Base-by-base conservation (phyloP, 2,797 vertebrate species). In the Thalassophryne amazonica region DNA sequence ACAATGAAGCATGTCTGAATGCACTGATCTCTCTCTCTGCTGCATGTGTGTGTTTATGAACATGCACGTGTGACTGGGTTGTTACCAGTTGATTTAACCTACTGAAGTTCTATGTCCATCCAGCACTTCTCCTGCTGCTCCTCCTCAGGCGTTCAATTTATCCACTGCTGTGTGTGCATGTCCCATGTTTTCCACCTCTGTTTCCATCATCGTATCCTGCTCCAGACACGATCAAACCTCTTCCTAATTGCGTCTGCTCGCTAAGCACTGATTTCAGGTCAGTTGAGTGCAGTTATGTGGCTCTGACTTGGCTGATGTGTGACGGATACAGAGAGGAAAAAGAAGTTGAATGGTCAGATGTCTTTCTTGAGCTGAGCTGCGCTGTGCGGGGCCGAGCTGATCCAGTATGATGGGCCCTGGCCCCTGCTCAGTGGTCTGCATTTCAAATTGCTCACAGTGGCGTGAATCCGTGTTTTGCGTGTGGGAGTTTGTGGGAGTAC, bases 11-110 rank as follows among this genome's bases (percentile, higher is more conserved):
- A 69, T 74, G 80, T 86, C 73, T 87, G 73, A 81, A 86, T 89
- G 88, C 87, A 90, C 88, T 82, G 82, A 89, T 80, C 54, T 84
- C 77, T 83, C 78, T 80, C 69, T 77, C 85, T 78, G n/a, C 64
- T 39, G 49, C 13, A 54, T 40, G 67, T 60, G 41, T 35, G 48
- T 35, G 52, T 35, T 68, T 49, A 56, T 54, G 66, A 62, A 27
- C 59, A 13, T 30, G 65, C 42, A 46, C 1, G 66, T 56, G 57
- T 52, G 79, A 62, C 73, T 73, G 28, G 77, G 70, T 81, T 66
- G 51, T 34, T 39, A 73, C 80, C 60, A 58, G 76, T 77, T 72
- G 52, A 51, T 61, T 75, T 51, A 77, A 76, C 75, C 72, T 80
- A 70, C 84, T 83, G 77, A 85, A 70, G 66, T 76, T 73, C 72